Percentiles rank a stretch among this genome's conserved stretches.
Evolutionary conservation across 2,888 invertebrate species (phyloP).

Genomic region (Nemotelus pantherinus): DNA sequence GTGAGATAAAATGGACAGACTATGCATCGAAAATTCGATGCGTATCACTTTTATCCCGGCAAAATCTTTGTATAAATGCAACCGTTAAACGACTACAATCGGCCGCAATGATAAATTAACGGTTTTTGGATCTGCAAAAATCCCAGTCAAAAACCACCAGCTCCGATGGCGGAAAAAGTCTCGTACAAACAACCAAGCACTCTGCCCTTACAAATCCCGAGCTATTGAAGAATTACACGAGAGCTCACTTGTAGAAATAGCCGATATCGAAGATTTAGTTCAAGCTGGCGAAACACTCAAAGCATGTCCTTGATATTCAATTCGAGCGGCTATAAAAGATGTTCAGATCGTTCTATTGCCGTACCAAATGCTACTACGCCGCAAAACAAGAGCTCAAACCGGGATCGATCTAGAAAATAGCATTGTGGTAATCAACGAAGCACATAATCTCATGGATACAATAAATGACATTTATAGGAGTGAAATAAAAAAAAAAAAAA

Average conservation of each 20-base stretch:
- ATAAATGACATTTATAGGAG: constrained; percentile 87
- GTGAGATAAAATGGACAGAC: constrained; percentile 86
- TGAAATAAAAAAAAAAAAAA: too few relatives aligned
- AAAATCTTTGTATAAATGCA: constrained; percentile 90
- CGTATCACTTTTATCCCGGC: constrained; percentile 88
- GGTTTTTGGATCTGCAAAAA: constrained; percentile 83
- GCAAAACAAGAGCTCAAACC: constrained; percentile 77
- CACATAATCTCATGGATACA: constrained; percentile 93
- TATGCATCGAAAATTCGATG: constrained; percentile 77
- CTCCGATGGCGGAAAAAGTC: constrained; percentile 71
- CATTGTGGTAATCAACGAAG: constrained; percentile 92
- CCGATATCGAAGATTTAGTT: constrained; percentile 90
- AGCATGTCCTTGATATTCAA: constrained; percentile 95
- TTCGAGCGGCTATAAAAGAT: constrained; percentile 81
- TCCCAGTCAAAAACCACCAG: constrained; percentile 66
- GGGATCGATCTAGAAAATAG: constrained; percentile 74
- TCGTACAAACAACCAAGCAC: constrained; percentile 67
- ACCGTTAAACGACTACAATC: constrained; percentile 78
- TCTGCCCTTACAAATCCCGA: constrained; percentile 75
- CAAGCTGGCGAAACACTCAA: constrained; percentile 73
- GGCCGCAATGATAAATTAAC: constrained; percentile 87
- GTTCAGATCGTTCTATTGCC: constrained; percentile 84
- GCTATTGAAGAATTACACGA: constrained; percentile 74
- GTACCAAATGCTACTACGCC: constrained; percentile 83
- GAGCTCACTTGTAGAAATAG: constrained; percentile 73